phyloP scores from a whole-genome alignment of 2,888 invertebrate species.

The Apodemia zela region DNA sequence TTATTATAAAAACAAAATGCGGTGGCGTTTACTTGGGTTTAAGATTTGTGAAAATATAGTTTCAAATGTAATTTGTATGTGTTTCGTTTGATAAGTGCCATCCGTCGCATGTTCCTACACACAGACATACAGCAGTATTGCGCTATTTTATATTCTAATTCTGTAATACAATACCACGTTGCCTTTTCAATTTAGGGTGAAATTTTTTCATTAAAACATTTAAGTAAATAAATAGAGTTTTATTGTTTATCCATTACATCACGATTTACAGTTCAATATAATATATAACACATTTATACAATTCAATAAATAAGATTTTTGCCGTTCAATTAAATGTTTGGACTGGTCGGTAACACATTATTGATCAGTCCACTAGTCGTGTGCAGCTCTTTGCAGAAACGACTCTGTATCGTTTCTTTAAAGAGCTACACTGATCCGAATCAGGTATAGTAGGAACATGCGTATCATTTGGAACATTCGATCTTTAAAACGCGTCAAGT shows the following conservation, averaged over 20 bases:
- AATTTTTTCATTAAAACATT: constrained; percentile 76
- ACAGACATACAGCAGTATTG: constrained; percentile 40
- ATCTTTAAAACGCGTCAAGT: too few relatives aligned
- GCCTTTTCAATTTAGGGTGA: constrained; percentile 78
- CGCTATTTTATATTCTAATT: constrained; percentile 48
- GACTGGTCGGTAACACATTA: too few relatives aligned
- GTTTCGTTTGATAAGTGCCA: constrained; percentile 65
- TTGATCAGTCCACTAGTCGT: too few relatives aligned
- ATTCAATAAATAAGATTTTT: too few relatives aligned
- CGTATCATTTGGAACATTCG: too few relatives aligned
- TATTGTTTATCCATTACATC: constrained; percentile 25
- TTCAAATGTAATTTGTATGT: constrained; percentile 49
- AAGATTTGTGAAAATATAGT: constrained; percentile 44
- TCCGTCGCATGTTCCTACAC: constrained; percentile 42
- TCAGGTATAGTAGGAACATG: too few relatives aligned
- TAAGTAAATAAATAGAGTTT: constrained; percentile 54
- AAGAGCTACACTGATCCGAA: too few relatives aligned
- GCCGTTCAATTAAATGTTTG: too few relatives aligned
- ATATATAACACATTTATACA: too few relatives aligned
- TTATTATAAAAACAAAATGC: too few relatives aligned
- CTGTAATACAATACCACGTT: constrained; percentile 77
- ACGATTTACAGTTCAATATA: not conserved
- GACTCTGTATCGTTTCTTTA: too few relatives aligned
- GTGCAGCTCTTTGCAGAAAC: too few relatives aligned
- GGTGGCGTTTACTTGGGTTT: constrained; percentile 62